Base-by-base conservation (phyloP, 2,113 vertebrate species). In the Neomonachus schauinslandi region DNA sequence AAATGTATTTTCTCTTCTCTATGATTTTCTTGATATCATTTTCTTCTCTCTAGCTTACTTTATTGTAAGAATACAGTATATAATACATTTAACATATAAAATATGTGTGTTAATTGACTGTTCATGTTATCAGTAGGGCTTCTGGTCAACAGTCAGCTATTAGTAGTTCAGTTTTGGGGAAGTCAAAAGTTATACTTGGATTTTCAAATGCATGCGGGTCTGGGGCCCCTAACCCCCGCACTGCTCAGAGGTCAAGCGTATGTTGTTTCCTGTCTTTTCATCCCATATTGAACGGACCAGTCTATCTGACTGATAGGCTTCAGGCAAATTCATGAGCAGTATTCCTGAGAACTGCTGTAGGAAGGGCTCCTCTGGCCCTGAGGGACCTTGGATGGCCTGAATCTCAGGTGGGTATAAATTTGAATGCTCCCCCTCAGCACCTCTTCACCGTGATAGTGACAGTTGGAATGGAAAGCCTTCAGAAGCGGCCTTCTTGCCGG, bases 311-410 rank as follows among this genome's bases (percentile, higher is more conserved):
- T 42, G 4, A 46, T 33, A 16, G 15, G 53, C 59, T 5, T 77
- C 49, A 36, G 36, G 42, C 53, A 81, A 76, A 42, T 9, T 67
- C n/a, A 3, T 8, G 8, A 49, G 12, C 1, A 3, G 19, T 31
- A 1, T 33, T 77, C 3, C 53, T 13, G 22, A 57, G 12, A 51
- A 39, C 4, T 19, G 26, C 59, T 13, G 3, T 6, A 51, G 57
- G 36, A 42, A 67, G 21, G 7, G 12, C 59, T 26, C 21, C 42
- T 46, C 8, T 11, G 36, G 67, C 12, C 10, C 11, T 12, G 51
- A 26, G 63, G 13, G 5, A 11, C 5, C 7, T 1, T 80, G 26
- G 7, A 0, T 0, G 5, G 69, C 53, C 36, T 21, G 61, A n/a
- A 51, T 39, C 46, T 80, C 39, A 49, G 76, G 15, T 31, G 16